These are phyloP conservation scores for Anabacerthia variegaticeps DNA, from an alignment of 2,797 vertebrate species.

Conservation along the genomic window DNA sequence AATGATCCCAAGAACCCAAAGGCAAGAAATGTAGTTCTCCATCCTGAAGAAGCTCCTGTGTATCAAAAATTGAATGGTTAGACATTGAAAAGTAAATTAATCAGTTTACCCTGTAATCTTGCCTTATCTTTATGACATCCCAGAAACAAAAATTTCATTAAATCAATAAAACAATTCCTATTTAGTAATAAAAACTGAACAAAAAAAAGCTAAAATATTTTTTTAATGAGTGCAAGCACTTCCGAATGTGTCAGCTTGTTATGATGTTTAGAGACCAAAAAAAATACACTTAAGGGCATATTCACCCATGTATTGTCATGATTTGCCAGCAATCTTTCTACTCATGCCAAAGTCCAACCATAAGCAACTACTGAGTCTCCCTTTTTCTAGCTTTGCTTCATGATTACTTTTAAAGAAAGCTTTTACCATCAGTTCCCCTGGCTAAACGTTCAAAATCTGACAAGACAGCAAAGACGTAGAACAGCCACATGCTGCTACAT, in stretches of 20 bases:
- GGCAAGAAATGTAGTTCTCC: not conserved
- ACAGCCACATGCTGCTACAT: not conserved
- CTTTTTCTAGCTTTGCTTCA: not conserved
- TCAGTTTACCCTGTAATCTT: not conserved
- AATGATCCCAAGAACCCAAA: not conserved
- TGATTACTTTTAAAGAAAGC: not conserved
- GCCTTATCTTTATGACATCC: not conserved
- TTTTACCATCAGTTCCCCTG: not conserved
- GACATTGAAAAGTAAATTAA: not conserved
- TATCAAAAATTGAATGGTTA: not conserved
- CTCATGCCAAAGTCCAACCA: not conserved
- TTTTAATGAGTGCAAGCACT: not conserved
- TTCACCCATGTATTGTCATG: not conserved
- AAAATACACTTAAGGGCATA: not conserved
- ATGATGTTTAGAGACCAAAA: not conserved
- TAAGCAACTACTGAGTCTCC: not conserved
- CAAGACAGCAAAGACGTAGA: not conserved
- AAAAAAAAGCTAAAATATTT: not conserved
- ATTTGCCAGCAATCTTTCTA: not conserved
- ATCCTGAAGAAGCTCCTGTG: constrained; percentile 16
- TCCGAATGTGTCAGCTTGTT: not conserved
- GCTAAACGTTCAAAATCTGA: not conserved
- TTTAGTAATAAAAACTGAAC: not conserved
- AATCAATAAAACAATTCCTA: not conserved
- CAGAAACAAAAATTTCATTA: not conserved